These are phyloP conservation scores for Caenorhabditis sp. DNA, from an alignment of 2,888 invertebrate species.

Conservation along the genomic window DNA sequence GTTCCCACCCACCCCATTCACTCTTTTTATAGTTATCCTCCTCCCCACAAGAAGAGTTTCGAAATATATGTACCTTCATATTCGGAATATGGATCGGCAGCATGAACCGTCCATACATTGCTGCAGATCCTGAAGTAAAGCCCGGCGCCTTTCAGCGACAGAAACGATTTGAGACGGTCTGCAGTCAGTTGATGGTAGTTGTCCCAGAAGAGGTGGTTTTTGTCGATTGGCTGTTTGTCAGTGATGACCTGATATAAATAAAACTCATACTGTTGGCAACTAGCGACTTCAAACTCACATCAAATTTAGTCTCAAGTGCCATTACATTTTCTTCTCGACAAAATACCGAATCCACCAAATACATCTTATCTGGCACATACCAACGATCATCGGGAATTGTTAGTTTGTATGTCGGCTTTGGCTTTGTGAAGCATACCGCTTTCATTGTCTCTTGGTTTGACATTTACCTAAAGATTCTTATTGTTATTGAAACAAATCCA, in stretches of 20 bases:
- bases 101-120: background rate
- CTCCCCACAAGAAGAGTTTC: too few species aligned
- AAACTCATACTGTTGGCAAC: background rate
- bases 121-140: background rate
- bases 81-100: background rate
- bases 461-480: too few species aligned
- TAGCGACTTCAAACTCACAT: slow-evolving; percentile 3
- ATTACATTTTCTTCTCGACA: background rate
- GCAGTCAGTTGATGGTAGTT: slow-evolving; percentile 1
- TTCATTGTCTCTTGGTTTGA: too few species aligned
- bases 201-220: background rate
- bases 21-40: too few species aligned
- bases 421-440: too few species aligned
- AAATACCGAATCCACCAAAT: background rate
- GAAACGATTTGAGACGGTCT: slow-evolving; percentile 5
- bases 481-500: too few species aligned
- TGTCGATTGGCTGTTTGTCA: background rate
- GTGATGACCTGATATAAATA: slow-evolving; percentile 3
- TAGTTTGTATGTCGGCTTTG: background rate
- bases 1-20: too few species aligned
- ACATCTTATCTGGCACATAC: slow-evolving; percentile 13
- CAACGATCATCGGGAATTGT: background rate
- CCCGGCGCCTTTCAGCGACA: background rate
- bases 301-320: background rate
- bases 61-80: background rate